Percentiles rank a stretch among this genome's conserved stretches.
These are phyloP conservation scores for Myocastor coypus DNA, from an alignment of 2,113 vertebrate species.

Conservation along the genomic window DNA sequence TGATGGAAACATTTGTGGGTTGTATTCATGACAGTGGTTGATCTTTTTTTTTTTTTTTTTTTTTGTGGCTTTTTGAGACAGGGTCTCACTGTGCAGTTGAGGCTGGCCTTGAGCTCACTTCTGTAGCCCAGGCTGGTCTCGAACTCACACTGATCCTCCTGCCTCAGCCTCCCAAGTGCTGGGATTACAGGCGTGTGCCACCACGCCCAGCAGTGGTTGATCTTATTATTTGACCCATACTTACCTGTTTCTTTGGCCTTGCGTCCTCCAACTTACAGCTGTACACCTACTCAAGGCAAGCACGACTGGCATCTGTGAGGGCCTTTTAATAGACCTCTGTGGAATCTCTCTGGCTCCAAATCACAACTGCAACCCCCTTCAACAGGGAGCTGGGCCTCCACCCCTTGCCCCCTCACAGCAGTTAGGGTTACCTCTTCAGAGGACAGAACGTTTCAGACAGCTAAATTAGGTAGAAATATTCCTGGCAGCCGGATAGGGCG, in stretches of 20 bases:
- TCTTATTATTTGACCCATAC: neutral
- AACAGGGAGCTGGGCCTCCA: neutral
- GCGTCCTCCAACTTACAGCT: neutral
- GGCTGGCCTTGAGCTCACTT: no score
- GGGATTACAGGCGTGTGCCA: no score
- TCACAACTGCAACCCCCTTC: neutral
- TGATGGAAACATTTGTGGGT: neutral
- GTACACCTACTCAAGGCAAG: neutral
- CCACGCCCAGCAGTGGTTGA: no score
- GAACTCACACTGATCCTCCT: no score
- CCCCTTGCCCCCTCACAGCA: neutral
- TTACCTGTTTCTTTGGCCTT: neutral
- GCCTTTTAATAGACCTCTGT: neutral
- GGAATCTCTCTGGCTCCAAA: neutral
- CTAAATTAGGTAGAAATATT: no score
- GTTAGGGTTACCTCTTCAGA: neutral
- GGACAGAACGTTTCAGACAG: neutral
- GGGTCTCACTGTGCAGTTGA: no score
- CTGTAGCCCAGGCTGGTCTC: no score
- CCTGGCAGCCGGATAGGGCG: no score
- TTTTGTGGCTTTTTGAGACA: no score
- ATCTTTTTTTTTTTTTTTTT: no score
- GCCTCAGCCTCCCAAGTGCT: no score
- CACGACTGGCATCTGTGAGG: no score
- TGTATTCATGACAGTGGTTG: neutral